Percentiles rank a stretch among this genome's conserved stretches.
Conservation (phyloP, 2,888 invertebrate genomes). For the Tenthredo mesomela region DNA sequence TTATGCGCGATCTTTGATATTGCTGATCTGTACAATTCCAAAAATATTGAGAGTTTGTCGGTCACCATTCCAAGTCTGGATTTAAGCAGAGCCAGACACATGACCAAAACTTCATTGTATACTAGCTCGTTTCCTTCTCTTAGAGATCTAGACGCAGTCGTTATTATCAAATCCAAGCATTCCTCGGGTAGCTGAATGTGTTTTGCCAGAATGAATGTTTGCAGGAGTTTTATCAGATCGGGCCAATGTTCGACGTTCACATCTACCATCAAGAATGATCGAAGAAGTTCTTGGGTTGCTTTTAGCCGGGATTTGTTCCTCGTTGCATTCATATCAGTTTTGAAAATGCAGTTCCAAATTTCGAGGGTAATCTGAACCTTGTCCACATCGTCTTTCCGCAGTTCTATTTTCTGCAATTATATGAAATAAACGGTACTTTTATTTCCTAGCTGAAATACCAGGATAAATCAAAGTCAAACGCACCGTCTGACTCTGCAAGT, state of each 20-base stretch:
- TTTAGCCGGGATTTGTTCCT: slow-evolving; percentile 64
- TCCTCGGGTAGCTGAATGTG: slow-evolving; percentile 63
- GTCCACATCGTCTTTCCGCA: background rate
- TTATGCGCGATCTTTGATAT: slow-evolving; percentile 62
- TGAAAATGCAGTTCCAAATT: slow-evolving; percentile 69
- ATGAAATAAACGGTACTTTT: too few relatives aligned
- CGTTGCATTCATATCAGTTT: slow-evolving; percentile 62
- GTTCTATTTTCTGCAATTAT: slow-evolving; percentile 16
- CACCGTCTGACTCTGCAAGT: slow-evolving; percentile 63
- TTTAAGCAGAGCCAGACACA: slow-evolving; percentile 67
- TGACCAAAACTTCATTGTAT: slow-evolving; percentile 64
- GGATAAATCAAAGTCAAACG: background rate
- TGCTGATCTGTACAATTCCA: slow-evolving; percentile 66
- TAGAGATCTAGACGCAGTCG: slow-evolving; percentile 63
- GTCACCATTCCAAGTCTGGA: slow-evolving; percentile 63
- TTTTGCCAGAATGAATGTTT: slow-evolving; percentile 60
- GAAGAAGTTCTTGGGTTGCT: slow-evolving; percentile 63
- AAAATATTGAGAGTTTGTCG: slow-evolving; percentile 67
- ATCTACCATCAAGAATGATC: slow-evolving; percentile 57
- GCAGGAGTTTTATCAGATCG: slow-evolving; percentile 60
- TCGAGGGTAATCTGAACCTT: slow-evolving; percentile 60
- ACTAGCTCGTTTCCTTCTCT: slow-evolving; percentile 56
- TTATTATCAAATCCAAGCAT: slow-evolving; percentile 66
- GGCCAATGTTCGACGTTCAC: slow-evolving; percentile 62
- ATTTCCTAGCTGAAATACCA: background rate